Conservation (phyloP, 92 coral and sea anemone species). For the Parazoanthus darwini region DNA sequence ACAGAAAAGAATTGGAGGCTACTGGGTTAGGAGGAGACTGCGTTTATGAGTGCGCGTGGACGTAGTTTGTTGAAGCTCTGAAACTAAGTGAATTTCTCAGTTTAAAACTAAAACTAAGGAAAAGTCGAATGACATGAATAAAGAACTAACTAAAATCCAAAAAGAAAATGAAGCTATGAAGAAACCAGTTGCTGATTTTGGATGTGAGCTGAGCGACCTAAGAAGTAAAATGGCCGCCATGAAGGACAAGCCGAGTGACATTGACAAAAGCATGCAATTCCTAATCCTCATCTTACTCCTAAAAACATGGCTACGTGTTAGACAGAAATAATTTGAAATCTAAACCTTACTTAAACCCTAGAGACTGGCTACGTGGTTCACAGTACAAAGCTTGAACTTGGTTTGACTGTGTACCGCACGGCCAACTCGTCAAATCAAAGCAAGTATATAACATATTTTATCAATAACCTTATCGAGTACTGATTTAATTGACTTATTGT, state of each 20-base stretch:
- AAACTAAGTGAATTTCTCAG: not conserved
- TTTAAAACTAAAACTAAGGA: conserved; percentile 1
- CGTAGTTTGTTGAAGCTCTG: conserved; percentile 8
- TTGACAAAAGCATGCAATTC: conserved; percentile 37
- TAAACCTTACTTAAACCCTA: not conserved
- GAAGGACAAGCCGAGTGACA: conserved; percentile 34
- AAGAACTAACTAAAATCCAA: conserved; percentile 31
- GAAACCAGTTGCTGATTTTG: conserved; percentile 17
- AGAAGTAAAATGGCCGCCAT: conserved; percentile 42
- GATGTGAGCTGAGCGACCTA: conserved; percentile 22
- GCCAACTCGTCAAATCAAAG: conserved; percentile 4
- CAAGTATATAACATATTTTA: not conserved
- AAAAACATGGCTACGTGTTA: not conserved
- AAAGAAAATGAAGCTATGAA: conserved; percentile 45
- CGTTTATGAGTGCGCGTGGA: not conserved
- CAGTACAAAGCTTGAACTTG: not conserved
- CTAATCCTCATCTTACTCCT: not conserved
- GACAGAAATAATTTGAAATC: not conserved
- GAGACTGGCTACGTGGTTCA: not conserved
- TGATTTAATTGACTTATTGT: not conserved
- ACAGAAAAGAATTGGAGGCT: conserved; percentile 21
- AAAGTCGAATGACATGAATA: conserved; percentile 13
- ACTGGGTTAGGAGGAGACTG: conserved; percentile 34
- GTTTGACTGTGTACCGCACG: not conserved
- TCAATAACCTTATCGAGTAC: not conserved